Percentiles rank a stretch among this genome's conserved stretches.
Conservation (phyloP, 2,113 vertebrate genomes). For the Leptosomus discolor region DNA sequence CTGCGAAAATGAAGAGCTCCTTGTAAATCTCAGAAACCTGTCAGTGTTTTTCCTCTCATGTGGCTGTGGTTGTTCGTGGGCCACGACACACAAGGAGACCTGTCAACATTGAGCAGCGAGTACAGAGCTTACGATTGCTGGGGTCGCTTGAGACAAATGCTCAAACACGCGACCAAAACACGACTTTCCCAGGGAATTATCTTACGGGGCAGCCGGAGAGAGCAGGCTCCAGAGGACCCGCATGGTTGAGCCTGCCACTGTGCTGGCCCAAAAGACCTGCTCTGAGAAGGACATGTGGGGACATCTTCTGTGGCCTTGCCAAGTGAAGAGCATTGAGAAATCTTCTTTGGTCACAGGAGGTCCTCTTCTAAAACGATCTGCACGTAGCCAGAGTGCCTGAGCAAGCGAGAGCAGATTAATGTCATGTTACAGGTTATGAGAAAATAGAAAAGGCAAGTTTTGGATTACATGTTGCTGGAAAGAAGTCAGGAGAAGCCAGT, state of each 20-base stretch:
- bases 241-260: neutral
- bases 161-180: neutral
- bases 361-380: neutral
- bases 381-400: neutral
- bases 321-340: neutral
- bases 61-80: neutral
- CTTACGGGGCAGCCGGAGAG: neutral
- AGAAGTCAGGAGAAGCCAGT: neutral
- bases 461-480: neutral
- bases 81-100: neutral
- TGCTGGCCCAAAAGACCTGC: neutral
- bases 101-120: neutral
- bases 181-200: neutral
- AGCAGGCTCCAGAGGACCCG: neutral
- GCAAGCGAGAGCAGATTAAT: neutral
- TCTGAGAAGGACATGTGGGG: fast-evolving
- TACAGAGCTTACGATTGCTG: neutral
- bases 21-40: constrained; percentile 53
- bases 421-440: neutral
- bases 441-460: constrained; percentile 1
- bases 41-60: constrained; percentile 38
- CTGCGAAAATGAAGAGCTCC: constrained; percentile 1
- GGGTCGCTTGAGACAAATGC: neutral
- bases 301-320: neutral
- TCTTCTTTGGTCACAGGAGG: neutral